Evolutionary conservation across 2,797 vertebrate genomes (phyloP).

Genomic region (Apogon hyalosoma): DNA sequence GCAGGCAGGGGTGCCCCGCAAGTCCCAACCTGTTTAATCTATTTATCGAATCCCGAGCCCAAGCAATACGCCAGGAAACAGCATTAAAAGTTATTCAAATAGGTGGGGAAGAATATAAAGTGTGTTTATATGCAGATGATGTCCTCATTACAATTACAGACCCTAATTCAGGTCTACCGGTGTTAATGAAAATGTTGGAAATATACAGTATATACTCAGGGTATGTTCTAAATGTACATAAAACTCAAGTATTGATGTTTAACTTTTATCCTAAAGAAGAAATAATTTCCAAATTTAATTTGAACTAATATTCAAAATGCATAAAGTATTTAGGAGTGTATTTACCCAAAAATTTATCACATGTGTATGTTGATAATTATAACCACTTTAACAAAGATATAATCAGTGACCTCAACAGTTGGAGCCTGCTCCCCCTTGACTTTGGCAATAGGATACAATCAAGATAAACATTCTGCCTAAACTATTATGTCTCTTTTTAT

Average conservation of each 20-base stretch:
- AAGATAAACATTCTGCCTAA: slow-evolving; percentile 6
- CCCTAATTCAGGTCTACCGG: neutral
- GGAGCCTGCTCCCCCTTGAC: slow-evolving; percentile 1
- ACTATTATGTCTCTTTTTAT: slow-evolving; percentile 1
- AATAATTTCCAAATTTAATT: neutral
- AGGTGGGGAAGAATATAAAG: neutral
- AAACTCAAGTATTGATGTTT: neutral
- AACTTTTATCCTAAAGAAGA: neutral
- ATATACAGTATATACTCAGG: neutral
- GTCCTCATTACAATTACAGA: neutral
- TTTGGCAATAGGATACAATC: neutral
- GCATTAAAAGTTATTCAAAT: neutral
- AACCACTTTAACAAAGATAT: neutral
- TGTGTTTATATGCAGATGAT: neutral
- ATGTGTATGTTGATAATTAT: slow-evolving; percentile 4
- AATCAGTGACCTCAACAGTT: neutral
- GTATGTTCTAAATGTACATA: neutral
- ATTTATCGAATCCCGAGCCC: neutral
- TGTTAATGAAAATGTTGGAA: slow-evolving; percentile 5
- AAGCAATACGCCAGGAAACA: neutral
- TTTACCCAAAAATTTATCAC: neutral
- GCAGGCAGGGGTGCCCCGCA: neutral
- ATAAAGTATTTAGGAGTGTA: neutral
- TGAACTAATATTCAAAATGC: neutral
- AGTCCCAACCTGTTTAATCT: neutral